Evolutionary conservation across 1,140 invertebrate species (phyloP).

Genomic region (Archivesica marissinica): DNA sequence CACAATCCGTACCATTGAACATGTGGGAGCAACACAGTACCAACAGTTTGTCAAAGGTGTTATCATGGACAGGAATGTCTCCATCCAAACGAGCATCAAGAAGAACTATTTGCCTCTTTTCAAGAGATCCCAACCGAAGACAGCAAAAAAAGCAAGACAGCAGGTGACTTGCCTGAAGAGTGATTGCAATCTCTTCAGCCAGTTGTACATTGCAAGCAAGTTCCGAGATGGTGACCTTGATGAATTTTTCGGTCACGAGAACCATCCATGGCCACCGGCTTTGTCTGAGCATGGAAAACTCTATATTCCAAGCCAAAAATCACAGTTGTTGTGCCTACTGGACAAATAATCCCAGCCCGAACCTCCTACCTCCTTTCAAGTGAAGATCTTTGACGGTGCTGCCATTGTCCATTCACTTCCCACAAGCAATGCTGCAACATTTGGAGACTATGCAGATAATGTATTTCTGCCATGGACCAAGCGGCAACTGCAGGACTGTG

Average conservation of each 20-base stretch:
- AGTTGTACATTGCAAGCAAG: conserved; percentile 64
- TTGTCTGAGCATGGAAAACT: conserved; percentile 58
- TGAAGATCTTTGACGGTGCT: conserved; percentile 60
- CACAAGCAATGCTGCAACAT: conserved; percentile 48
- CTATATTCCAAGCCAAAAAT: conserved; percentile 52
- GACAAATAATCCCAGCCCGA: background rate
- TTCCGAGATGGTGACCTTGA: conserved; percentile 64
- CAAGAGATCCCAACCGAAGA: background rate
- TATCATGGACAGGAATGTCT: background rate
- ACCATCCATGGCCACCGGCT: conserved; percentile 67
- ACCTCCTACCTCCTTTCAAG: background rate
- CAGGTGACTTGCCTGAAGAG: conserved; percentile 33
- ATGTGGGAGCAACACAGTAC: conserved; percentile 20
- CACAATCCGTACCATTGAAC: conserved; percentile 6
- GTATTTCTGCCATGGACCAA: conserved; percentile 44
- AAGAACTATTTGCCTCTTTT: conserved; percentile 64
- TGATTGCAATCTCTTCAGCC: conserved; percentile 56
- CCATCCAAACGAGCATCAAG: conserved; percentile 32
- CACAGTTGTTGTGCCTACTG: conserved; percentile 41
- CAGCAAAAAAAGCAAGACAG: background rate
- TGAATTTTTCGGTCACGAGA: conserved; percentile 71
- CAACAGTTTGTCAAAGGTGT: conserved; percentile 29
- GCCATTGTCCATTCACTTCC: conserved; percentile 62
- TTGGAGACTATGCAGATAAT: conserved; percentile 60
- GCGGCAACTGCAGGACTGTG: conserved; percentile 70